Conservation (phyloP, 1,140 invertebrate species). For the Bombus difficillimus region DNA sequence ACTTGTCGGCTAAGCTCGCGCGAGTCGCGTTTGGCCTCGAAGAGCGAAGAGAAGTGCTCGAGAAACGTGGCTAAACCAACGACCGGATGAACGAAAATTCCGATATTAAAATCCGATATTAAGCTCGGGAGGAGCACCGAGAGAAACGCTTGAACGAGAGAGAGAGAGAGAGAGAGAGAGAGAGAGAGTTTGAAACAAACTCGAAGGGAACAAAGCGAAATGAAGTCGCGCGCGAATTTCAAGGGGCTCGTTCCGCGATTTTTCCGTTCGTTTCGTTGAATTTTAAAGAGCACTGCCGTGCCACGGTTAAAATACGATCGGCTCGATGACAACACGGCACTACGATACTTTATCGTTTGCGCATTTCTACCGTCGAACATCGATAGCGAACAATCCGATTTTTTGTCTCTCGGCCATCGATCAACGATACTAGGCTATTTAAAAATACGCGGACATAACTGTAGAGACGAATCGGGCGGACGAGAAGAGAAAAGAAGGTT, state of each 20-base stretch:
- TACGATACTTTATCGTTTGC: background rate
- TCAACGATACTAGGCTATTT: background rate
- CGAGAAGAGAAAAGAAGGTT: background rate
- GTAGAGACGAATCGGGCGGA: no score
- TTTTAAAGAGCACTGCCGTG: background rate
- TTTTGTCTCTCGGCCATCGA: background rate
- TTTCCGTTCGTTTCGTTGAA: constrained; percentile 1
- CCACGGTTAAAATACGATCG: background rate
- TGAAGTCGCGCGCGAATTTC: background rate
- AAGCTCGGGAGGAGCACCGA: background rate
- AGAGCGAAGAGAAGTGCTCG: background rate
- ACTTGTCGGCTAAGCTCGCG: background rate
- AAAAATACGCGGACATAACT: background rate
- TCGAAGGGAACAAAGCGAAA: background rate
- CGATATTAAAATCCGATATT: constrained; percentile 36
- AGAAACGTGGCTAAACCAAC: background rate
- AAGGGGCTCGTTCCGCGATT: background rate
- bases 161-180: background rate
- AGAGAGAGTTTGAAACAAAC: constrained; percentile 2
- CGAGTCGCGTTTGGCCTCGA: background rate
- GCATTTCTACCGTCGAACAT: background rate
- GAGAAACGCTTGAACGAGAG: background rate
- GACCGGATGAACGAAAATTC: background rate
- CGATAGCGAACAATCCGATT: background rate
- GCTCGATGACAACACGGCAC: background rate